phyloP scores from a whole-genome alignment of 1,140 invertebrate species.

The Tenebrio molitor region DNA sequence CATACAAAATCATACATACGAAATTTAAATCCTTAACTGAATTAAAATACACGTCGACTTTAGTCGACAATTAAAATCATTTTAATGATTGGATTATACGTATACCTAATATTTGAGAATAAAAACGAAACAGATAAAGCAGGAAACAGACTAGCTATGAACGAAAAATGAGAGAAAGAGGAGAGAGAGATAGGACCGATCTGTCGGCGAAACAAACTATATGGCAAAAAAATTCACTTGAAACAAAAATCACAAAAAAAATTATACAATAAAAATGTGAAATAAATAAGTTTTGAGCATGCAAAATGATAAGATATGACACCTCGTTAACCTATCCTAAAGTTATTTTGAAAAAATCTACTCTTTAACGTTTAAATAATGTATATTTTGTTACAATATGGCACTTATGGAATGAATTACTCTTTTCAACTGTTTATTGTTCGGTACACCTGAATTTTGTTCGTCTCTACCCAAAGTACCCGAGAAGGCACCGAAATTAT shows the following conservation, averaged over 20 bases:
- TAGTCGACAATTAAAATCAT: slow-evolving; percentile 48
- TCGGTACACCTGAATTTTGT: slow-evolving; percentile 23
- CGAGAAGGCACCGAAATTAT: slow-evolving; percentile 54
- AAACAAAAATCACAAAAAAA: slow-evolving; percentile 42
- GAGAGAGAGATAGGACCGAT: slow-evolving; percentile 35
- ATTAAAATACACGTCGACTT: slow-evolving; percentile 47
- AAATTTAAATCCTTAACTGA: slow-evolving; percentile 48
- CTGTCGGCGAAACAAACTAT: slow-evolving; percentile 32
- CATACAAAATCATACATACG: slow-evolving; percentile 50
- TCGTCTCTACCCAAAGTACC: slow-evolving; percentile 48
- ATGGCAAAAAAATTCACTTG: slow-evolving; percentile 53
- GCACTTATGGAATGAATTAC: slow-evolving; percentile 58
- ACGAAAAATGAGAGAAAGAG: slow-evolving; percentile 52
- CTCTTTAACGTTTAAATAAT: slow-evolving; percentile 47
- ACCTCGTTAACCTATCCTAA: slow-evolving; percentile 42
- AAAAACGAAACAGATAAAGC: slow-evolving; percentile 44
- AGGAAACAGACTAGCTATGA: slow-evolving; percentile 56
- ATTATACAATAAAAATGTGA: slow-evolving; percentile 44
- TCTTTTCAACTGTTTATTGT: slow-evolving; percentile 45
- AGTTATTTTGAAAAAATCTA: slow-evolving; percentile 44
- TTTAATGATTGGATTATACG: slow-evolving; percentile 41
- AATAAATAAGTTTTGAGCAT: slow-evolving; percentile 45
- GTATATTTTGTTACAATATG: slow-evolving; percentile 53
- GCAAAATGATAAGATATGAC: slow-evolving; percentile 51
- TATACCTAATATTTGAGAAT: slow-evolving; percentile 44